phyloP scores from a whole-genome alignment of 2,113 vertebrate species.

The Dunckerocampus dactyliophorus region DNA sequence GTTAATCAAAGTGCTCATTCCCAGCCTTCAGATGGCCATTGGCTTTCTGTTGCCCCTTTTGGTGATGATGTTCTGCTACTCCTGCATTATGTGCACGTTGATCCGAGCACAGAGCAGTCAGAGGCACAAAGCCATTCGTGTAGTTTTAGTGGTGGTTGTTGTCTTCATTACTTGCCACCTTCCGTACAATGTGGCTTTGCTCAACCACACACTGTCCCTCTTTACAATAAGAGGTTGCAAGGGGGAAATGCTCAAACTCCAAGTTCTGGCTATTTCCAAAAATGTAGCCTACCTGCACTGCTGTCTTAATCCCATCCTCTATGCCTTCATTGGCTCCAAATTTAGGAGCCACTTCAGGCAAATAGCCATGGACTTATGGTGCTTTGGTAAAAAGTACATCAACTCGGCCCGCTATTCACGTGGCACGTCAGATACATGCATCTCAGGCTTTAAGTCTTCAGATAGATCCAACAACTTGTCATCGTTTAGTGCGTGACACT shows the following conservation, averaged over 20 bases:
- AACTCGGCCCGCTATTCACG: slow-evolving; percentile 53
- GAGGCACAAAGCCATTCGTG: slow-evolving; percentile 82
- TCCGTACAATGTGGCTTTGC: slow-evolving; percentile 81
- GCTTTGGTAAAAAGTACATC: slow-evolving; percentile 68
- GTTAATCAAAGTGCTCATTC: slow-evolving; percentile 74
- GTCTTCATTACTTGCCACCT: slow-evolving; percentile 84
- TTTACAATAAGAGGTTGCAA: slow-evolving; percentile 68
- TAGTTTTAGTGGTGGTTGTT: slow-evolving; percentile 79
- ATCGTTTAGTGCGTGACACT: slow-evolving; percentile 77
- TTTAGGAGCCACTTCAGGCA: slow-evolving; percentile 84
- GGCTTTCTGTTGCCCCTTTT: slow-evolving; percentile 84
- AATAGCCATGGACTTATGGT: slow-evolving; percentile 77
- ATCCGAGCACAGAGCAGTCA: slow-evolving; percentile 77
- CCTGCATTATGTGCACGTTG: slow-evolving; percentile 74
- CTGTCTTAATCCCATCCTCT: slow-evolving; percentile 89
- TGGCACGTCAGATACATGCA: slow-evolving; percentile 66
- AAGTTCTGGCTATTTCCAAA: slow-evolving; percentile 60
- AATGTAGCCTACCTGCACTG: slow-evolving; percentile 88
- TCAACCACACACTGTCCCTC: slow-evolving; percentile 66
- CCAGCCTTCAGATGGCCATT: slow-evolving; percentile 76
- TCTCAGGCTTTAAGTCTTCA: slow-evolving; percentile 66
- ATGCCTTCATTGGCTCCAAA: slow-evolving; percentile 89
- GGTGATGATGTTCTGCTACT: slow-evolving; percentile 84
- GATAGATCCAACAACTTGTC: slow-evolving; percentile 66
- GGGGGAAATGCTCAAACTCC: slow-evolving; percentile 39